phyloP scores from a whole-genome alignment of 2,888 invertebrate species.

The Melanchra persicariae region DNA sequence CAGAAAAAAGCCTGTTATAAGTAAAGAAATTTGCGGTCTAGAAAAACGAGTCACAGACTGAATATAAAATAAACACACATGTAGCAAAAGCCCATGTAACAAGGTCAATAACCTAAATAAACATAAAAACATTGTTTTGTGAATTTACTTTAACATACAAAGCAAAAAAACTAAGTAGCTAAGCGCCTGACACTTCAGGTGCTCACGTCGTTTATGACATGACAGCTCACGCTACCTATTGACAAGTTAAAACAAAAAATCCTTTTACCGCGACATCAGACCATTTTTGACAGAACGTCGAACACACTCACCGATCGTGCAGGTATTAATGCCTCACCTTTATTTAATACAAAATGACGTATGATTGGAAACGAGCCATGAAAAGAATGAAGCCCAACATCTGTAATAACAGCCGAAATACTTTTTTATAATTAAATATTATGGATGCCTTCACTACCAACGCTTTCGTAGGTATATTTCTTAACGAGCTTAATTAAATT shows the following conservation, averaged over 20 bases:
- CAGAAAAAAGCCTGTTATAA: too few species aligned
- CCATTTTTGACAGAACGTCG: slow-evolving; percentile 4
- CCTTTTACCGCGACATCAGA: neutral
- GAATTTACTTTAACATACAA: neutral
- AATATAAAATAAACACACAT: neutral
- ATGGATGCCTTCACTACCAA: slow-evolving; percentile 31
- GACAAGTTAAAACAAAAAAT: slow-evolving; percentile 32
- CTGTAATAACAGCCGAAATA: slow-evolving; percentile 53
- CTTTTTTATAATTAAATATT: slow-evolving; percentile 46
- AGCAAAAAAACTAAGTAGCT: neutral
- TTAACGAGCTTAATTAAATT: slow-evolving; percentile 60
- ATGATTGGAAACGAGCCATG: slow-evolving; percentile 56
- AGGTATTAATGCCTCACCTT: slow-evolving; percentile 22
- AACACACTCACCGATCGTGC: slow-evolving; percentile 1
- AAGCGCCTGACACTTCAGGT: slow-evolving; percentile 13
- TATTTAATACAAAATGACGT: slow-evolving; percentile 25
- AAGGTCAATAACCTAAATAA: neutral
- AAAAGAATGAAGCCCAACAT: slow-evolving; percentile 46
- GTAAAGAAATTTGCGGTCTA: too few species aligned
- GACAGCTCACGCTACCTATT: slow-evolving; percentile 35
- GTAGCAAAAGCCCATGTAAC: neutral
- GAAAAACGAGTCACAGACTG: too few species aligned
- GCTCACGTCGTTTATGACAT: slow-evolving; percentile 12
- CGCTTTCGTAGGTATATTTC: slow-evolving; percentile 30
- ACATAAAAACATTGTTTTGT: neutral